These are phyloP conservation scores for Eledona agricola DNA, from an alignment of 2,888 invertebrate genomes.

Conservation along the genomic window DNA sequence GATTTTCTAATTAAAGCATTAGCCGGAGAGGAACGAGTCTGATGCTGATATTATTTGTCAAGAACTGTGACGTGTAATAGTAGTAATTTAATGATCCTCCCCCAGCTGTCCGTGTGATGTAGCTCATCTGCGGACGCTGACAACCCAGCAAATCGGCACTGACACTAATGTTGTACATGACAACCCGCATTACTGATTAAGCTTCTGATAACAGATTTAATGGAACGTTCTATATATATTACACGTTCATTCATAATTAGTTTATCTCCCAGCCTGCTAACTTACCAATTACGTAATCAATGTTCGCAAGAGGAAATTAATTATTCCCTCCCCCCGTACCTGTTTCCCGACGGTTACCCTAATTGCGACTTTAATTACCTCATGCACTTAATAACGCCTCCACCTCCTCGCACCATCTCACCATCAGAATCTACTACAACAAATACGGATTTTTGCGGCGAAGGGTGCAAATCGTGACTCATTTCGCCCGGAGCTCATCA, in stretches of 20 bases:
- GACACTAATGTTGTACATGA: conserved; percentile 62
- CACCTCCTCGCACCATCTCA: not conserved
- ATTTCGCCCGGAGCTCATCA: conserved; percentile 49
- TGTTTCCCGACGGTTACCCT: conserved; percentile 25
- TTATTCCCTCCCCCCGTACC: conserved; percentile 32
- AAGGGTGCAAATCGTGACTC: conserved; percentile 43
- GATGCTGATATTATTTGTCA: conserved; percentile 48
- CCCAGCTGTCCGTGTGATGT: conserved; percentile 41
- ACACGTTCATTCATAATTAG: conserved; percentile 58
- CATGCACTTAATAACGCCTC: conserved; percentile 13
- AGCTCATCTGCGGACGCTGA: conserved; percentile 49
- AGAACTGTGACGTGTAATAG: conserved; percentile 43
- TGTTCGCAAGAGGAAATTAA: conserved; percentile 44
- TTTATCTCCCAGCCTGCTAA: conserved; percentile 57
- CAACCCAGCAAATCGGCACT: conserved; percentile 57
- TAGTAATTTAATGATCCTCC: conserved; percentile 50
- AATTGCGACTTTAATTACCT: conserved; percentile 30
- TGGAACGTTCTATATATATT: conserved; percentile 60
- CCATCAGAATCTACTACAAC: not conserved
- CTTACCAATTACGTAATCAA: conserved; percentile 58
- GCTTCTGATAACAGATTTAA: conserved; percentile 61
- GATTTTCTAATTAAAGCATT: conserved; percentile 30
- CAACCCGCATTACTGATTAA: conserved; percentile 62
- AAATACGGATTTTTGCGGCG: not conserved
- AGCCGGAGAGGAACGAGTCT: conserved; percentile 26